Base-by-base conservation (phyloP, 2,888 invertebrate species). In the Cylloceria caligata region DNA sequence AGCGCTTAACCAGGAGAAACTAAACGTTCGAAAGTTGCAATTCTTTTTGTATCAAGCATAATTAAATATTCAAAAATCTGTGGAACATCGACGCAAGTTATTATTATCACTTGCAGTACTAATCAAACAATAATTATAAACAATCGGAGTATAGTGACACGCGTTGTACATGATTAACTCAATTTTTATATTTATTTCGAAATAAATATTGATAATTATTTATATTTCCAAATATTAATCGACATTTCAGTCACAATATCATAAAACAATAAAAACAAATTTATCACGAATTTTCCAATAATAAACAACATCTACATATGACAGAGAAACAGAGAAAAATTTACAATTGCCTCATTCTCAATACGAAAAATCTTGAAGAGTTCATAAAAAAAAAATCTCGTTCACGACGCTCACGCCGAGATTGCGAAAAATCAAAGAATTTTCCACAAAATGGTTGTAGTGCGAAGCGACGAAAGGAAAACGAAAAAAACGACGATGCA, bases 381-480 rank as follows among this genome's bases (percentile, higher is more conserved):
- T 67, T 39, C n/a, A 16, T 11, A 11, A 30, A 36, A 65, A 65
- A 7, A 67, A 73, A 60, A 9, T 19, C 11, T 68, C 57, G 16
- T 7, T 42, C 27, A 16, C 52, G 16, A 42, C 60, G 42, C 34
- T 47, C 13, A 60, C 76, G 67, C 52, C 49, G 13, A 57, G 13
- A 30, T 21, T 34, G 45, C 65, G 65, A 42, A 73, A 60, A 83
- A 42, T 62, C 65, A 9, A 34, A 36, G 4, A 57, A 36, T 64
- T 83, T 80, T 65, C 36, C 64, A 71, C 62, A 77, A 81, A 77
- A 80, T 83, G 65, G 60, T 75, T 30, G 69, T 45, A 5, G 16
- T 3, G 49, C 39, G n/a, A 6, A 9, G 3, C 39, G 27, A 39
- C 55, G 27, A n/a, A 52, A 19, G 39, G 16, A 62, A 69, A 16